These are phyloP conservation scores for Cardiocondyla obscurior DNA, from an alignment of 1,140 invertebrate genomes.

Conservation along the genomic window DNA sequence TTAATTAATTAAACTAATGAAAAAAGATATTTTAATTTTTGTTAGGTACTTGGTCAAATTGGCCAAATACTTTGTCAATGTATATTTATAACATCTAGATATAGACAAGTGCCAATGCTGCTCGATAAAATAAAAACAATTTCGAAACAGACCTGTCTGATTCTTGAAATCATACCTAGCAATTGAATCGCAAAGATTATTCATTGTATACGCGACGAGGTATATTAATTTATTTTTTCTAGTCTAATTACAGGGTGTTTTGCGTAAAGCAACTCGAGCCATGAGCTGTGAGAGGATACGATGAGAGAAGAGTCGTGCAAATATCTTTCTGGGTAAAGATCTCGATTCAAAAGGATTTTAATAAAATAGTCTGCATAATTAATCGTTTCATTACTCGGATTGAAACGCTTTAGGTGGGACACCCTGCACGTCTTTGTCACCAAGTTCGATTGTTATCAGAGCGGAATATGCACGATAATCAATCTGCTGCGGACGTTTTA, in stretches of 20 bases:
- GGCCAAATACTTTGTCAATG: neutral
- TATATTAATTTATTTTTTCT: slow-evolving; percentile 54
- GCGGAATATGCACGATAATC: slow-evolving; percentile 61
- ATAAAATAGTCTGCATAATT: neutral
- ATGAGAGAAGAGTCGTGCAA: neutral
- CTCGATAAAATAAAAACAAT: neutral
- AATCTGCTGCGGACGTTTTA: slow-evolving; percentile 40
- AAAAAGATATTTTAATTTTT: neutral
- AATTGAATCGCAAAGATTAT: slow-evolving; percentile 18
- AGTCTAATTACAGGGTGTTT: slow-evolving; percentile 56
- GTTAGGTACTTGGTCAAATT: slow-evolving; percentile 5
- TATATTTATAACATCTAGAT: neutral
- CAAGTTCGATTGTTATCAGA: slow-evolving; percentile 67
- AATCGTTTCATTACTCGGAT: slow-evolving; percentile 5
- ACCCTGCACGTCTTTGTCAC: slow-evolving; percentile 54
- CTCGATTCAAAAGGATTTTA: neutral
- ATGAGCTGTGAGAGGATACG: neutral
- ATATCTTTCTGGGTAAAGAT: slow-evolving; percentile 51
- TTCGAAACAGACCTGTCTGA: slow-evolving; percentile 7
- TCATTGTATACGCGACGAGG: slow-evolving; percentile 18
- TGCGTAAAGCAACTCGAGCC: slow-evolving; percentile 6
- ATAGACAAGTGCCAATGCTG: neutral
- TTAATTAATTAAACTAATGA: neutral
- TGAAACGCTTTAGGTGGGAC: slow-evolving; percentile 10
- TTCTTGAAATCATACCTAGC: neutral